These are phyloP conservation scores for Sinelater perroti DNA, from an alignment of 2,888 invertebrate species.

Conservation along the genomic window DNA sequence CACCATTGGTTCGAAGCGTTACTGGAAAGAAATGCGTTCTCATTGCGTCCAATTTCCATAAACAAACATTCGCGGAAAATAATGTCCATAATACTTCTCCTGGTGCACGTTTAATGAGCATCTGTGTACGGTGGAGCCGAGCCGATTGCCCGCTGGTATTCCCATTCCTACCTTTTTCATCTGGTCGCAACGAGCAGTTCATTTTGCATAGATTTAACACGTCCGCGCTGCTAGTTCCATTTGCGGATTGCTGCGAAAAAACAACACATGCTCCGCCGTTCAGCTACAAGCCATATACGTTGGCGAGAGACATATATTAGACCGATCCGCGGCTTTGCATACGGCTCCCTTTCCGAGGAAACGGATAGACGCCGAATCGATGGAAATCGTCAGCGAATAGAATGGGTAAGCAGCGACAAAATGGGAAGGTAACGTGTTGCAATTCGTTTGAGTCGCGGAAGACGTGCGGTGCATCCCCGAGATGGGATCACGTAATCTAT, in stretches of 20 bases:
- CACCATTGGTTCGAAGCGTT: no score
- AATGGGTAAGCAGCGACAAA: slow-evolving; percentile 40
- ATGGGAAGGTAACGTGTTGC: slow-evolving; percentile 53
- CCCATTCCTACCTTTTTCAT: slow-evolving; percentile 15
- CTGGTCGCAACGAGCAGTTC: slow-evolving; percentile 13
- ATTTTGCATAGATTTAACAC: slow-evolving; percentile 23
- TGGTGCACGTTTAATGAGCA: slow-evolving; percentile 17
- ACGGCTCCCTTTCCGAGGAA: slow-evolving; percentile 34
- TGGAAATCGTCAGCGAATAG: slow-evolving; percentile 41
- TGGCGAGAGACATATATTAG: slow-evolving; percentile 29
- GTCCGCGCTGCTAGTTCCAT: slow-evolving; percentile 28
- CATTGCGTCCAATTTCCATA: slow-evolving; percentile 5
- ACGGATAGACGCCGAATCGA: slow-evolving; percentile 35
- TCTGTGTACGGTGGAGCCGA: slow-evolving; percentile 11
- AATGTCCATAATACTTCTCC: slow-evolving; percentile 13
- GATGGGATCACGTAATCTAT: slow-evolving; percentile 62
- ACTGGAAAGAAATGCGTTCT: slow-evolving; percentile 3
- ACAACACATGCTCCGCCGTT: slow-evolving; percentile 15
- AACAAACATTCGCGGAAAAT: slow-evolving; percentile 12
- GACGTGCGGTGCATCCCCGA: slow-evolving; percentile 54
- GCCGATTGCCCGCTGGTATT: slow-evolving; percentile 16
- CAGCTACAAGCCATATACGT: slow-evolving; percentile 30
- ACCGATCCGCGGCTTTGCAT: slow-evolving; percentile 34
- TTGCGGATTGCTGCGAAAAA: slow-evolving; percentile 13
- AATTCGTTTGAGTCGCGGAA: slow-evolving; percentile 53